Evolutionary conservation across 2,797 vertebrate genomes (phyloP), one percentile per base, ranked within the genome.

Genomic region (Neostethus bicornis): DNA sequence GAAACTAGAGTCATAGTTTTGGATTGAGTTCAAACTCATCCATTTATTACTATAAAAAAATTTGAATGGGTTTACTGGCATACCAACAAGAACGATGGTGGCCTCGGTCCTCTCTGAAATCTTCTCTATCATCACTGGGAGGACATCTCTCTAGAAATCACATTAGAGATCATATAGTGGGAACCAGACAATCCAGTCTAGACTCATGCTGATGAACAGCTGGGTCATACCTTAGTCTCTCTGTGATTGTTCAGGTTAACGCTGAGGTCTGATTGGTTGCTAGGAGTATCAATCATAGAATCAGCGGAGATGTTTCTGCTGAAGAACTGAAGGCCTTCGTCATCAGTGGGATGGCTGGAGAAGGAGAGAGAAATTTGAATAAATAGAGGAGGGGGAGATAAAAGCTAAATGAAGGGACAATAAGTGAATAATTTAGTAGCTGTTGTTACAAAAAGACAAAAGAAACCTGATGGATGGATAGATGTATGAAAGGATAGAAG

Each of bases 61-160:
- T n/a, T n/a, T n/a, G n/a, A n/a, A n/a, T n/a, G n/a, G n/a, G n/a
- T n/a, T n/a, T n/a, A n/a, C n/a, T n/a, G n/a, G 3, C 91, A 7
- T 87, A 95, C 94, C 96, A 28, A 96, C 95, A 0, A 97, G 94
- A 26, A 96, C 94, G 29, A 98, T 93, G 0, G 95, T 94, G 38
- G 95, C 96, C 86, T 97, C 95, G 0, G 95, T 94, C 0, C 93
- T 88, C 63, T 94, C 93, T 0, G 94, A 95, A 70, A 96, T 95
- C 87, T 96, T 96, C 89, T 96, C 95, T 77, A 95, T 78, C 44
- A 96, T 96, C 80, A 94, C 79, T 70, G 0, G 70, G 35, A 0
- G 86, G 64, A 34, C 46, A 3, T 96, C 94, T 9, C 83, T 93
- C 94, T 95, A 84, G 25, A 65, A 13, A 57, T n/a, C 35, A 61